Percentiles rank a stretch among this genome's conserved stretches.
Conservation (phyloP, 1,140 invertebrate species). For the Drosophila subobscura region DNA sequence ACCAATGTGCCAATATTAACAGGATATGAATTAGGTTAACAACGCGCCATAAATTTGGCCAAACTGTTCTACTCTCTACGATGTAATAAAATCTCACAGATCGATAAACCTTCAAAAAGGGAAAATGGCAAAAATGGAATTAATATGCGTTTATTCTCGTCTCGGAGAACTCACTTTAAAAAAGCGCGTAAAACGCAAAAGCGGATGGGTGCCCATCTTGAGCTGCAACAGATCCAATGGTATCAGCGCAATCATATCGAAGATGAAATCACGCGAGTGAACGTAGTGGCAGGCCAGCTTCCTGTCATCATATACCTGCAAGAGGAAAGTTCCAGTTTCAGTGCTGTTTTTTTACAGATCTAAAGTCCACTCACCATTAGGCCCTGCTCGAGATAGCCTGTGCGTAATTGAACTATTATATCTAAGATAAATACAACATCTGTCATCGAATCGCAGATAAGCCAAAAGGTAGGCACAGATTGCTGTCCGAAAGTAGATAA, state of each 20-base stretch:
- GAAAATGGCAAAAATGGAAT: background rate
- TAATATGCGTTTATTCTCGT: background rate
- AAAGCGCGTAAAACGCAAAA: slow-evolving; percentile 93
- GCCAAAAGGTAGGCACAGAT: slow-evolving; percentile 89
- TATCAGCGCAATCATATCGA: slow-evolving; percentile 92
- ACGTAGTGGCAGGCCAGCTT: slow-evolving; percentile 96
- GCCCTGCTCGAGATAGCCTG: slow-evolving; percentile 97
- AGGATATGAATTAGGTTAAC: slow-evolving; percentile 97
- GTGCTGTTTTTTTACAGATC: no score
- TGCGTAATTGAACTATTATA: slow-evolving; percentile 95
- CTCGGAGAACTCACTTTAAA: slow-evolving; percentile 86
- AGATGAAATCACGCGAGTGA: slow-evolving; percentile 92
- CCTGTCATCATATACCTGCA: slow-evolving; percentile 91
- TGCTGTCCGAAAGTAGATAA: slow-evolving; percentile 83
- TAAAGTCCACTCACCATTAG: slow-evolving; percentile 88
- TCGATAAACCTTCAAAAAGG: slow-evolving; percentile 90
- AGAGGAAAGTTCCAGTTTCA: no score
- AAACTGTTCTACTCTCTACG: slow-evolving; percentile 96
- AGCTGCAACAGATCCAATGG: slow-evolving; percentile 95
- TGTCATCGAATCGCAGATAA: slow-evolving; percentile 91
- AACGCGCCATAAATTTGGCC: slow-evolving; percentile 98
- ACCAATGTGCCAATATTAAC: slow-evolving; percentile 97
- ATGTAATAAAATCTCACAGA: slow-evolving; percentile 97
- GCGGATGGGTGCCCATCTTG: slow-evolving; percentile 90
- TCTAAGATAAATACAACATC: slow-evolving; percentile 95